Base-by-base conservation (phyloP, 2,113 vertebrate genomes). In the Stigmatopora argus region DNA sequence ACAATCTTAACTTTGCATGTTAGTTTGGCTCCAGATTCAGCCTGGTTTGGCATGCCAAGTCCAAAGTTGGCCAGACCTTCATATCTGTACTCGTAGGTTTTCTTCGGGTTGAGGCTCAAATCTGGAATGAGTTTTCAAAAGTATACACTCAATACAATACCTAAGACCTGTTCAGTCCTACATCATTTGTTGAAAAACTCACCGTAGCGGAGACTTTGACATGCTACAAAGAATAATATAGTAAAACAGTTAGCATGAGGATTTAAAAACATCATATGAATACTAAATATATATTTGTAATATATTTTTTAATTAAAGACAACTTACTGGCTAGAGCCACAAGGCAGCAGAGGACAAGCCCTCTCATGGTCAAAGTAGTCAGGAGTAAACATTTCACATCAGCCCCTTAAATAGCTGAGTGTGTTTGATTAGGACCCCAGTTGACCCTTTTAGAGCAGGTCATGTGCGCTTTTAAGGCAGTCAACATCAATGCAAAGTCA, bases 41-140 rank as follows among this genome's bases (percentile, higher is more conserved):
- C 87, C 8, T 87, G 57, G 69, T 89, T 80, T 62, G 80, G 74
- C 51, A 80, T 68, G 21, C 75, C 85, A 0, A 86, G 86, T 31
- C 90, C 89, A 56, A 90, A 80, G 44, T 78, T 87, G 35, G 86
- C 83, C 44, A 34, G 0, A 38, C 90, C 90, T 38, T 83, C 85
- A 83, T 92, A 92, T 71, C 70, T 87, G 75, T 92, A 92, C 51
- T 89, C 79, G 1, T 92, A 91, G 2, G 77, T 80, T 70, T 90
- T 91, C 66, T 77, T 79, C 0, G 73, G 70, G 68, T 89, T 78
- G 64, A 92, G 68, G 18, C n/a, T 34, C 15, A 81, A 70, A 12
- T 87, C 91, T 91, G 79, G 17, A 86, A 85, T 21, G n/a, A 18
- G 26, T 56, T 65, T 51, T 17, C n/a, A 53, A 45, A n/a, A 46